Conservation (phyloP, 2,888 invertebrate genomes). For the Spatulosminthurus flaviceps region DNA sequence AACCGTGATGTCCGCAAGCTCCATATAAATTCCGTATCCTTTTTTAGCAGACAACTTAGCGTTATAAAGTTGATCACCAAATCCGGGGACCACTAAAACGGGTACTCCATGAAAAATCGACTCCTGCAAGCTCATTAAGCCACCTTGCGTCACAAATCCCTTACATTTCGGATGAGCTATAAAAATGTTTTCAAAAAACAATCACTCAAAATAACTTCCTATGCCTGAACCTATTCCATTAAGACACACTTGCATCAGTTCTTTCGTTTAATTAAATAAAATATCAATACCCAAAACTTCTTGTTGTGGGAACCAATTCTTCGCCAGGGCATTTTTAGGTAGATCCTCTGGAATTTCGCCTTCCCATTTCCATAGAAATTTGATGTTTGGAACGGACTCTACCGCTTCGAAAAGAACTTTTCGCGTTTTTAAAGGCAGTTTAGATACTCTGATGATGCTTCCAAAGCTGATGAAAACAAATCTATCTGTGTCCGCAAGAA, state of each 20-base stretch:
- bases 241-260: no score
- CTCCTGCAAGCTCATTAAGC: neutral
- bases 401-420: conserved; percentile 53
- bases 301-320: neutral
- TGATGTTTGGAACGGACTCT: conserved; percentile 29
- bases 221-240: no score
- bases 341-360: neutral
- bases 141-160: neutral
- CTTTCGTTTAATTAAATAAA: neutral
- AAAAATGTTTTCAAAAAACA: no score
- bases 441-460: neutral
- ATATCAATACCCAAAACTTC: neutral
- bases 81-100: neutral
- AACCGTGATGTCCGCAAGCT: neutral
- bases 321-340: neutral
- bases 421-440: conserved; percentile 12
- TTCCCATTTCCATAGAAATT: conserved; percentile 53
- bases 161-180: neutral
- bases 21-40: neutral
- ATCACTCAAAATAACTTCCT: no score
- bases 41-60: neutral
- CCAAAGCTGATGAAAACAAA: conserved; percentile 6
- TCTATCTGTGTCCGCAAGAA: neutral
- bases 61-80: neutral
- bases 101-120: neutral